These are phyloP conservation scores for Pelochelys cantorii DNA, from an alignment of 2,797 vertebrate genomes.

Conservation along the genomic window DNA sequence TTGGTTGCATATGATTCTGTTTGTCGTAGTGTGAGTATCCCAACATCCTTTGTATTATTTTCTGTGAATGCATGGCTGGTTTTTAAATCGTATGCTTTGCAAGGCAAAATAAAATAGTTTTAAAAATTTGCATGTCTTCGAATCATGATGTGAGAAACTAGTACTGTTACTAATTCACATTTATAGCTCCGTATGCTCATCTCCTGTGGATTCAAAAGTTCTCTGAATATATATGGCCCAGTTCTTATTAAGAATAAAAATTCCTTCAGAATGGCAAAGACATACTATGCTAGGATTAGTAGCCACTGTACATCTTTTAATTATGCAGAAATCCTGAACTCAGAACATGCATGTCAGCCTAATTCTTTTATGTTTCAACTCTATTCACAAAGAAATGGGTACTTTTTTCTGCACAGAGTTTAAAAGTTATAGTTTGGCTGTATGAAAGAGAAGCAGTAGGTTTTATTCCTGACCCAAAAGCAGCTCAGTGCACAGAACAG, in stretches of 20 bases:
- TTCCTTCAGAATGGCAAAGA: not conserved
- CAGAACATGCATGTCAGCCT: not conserved
- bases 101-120: not conserved
- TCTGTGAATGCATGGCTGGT: not conserved
- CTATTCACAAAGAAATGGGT: constrained; percentile 7
- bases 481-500: constrained; percentile 39
- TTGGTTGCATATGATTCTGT: not conserved
- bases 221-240: fast-evolving
- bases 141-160: not conserved
- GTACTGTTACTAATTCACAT: not conserved
- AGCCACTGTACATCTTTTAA: not conserved
- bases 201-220: not conserved
- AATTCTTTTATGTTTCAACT: constrained; percentile 26
- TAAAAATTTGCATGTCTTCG: not conserved
- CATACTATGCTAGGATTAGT: not conserved
- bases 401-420: constrained; percentile 3
- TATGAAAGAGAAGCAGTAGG: constrained; percentile 31
- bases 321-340: not conserved
- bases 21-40: too few species aligned
- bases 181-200: not conserved
- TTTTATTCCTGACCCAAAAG: constrained; percentile 53
- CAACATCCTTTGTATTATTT: not conserved
- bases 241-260: not conserved
- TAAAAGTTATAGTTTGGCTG: constrained; percentile 37
- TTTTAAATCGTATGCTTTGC: not conserved